phyloP scores from a whole-genome alignment of 2,113 vertebrate species.

The Labrus mixtus region DNA sequence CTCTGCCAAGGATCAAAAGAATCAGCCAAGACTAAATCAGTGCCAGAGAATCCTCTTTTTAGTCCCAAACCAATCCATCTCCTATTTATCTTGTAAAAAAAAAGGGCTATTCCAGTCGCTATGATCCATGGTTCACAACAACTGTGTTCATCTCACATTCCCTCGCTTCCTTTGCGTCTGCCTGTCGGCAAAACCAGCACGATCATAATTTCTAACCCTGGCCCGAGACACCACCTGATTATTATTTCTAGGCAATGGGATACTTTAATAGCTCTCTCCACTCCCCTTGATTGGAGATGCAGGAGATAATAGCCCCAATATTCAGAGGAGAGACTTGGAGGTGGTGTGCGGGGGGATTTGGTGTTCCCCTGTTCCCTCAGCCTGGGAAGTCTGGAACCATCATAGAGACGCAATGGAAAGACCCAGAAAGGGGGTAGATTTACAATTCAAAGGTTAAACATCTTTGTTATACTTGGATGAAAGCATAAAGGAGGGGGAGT shows the following conservation, averaged over 20 bases:
- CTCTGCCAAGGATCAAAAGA: conserved; percentile 62
- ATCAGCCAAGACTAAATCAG: conserved; percentile 38
- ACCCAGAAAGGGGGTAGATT: conserved; percentile 21
- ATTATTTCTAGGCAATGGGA: conserved; percentile 83
- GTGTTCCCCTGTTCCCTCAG: conserved; percentile 46
- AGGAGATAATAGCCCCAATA: conserved; percentile 81
- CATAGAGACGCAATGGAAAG: conserved; percentile 60
- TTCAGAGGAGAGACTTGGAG: conserved; percentile 47
- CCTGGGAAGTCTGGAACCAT: conserved; percentile 68
- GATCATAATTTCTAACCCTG: conserved; percentile 71
- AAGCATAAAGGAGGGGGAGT: conserved; percentile 40
- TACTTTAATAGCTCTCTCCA: conserved; percentile 81
- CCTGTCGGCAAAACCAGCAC: conserved; percentile 45
- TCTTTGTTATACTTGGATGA: conserved; percentile 72
- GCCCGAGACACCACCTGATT: conserved; percentile 76
- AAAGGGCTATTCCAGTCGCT: conserved; percentile 36
- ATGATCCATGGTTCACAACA: conserved; percentile 56
- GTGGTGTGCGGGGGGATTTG: conserved; percentile 19
- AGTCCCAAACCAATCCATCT: conserved; percentile 50
- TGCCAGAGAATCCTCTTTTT: conserved; percentile 56
- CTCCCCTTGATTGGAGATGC: conserved; percentile 82
- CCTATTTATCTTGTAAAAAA: conserved; percentile 43
- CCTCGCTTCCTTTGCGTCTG: conserved; percentile 64
- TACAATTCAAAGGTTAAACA: conserved; percentile 53
- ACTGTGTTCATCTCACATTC: conserved; percentile 70